Base-by-base conservation (phyloP, 2,888 invertebrate species). In the Ceraclea dissimilis region DNA sequence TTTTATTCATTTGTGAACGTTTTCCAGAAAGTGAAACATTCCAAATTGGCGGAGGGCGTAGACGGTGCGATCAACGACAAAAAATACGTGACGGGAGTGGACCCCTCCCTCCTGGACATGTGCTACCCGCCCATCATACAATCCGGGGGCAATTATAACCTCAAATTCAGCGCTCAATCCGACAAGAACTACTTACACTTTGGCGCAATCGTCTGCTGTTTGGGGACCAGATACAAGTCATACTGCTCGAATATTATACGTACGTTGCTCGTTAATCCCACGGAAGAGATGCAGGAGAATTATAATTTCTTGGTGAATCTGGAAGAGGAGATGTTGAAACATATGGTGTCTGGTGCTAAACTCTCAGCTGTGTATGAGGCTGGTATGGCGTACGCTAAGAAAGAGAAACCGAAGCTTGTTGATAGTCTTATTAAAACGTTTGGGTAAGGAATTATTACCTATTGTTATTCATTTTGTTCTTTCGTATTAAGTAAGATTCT, bases 81-180 rank as follows among this genome's bases (percentile, higher is more conserved):
- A 68, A 97, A 98, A 74, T 96, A 94, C 72, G 92, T 97, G 1
- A 84, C 88, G 10, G 90, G 91, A 1, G 88, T 94, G 1, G 96
- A 96, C 73, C 83, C 87, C 2, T 83, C 84, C 21, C 89, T 94
- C 70, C 82, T 98, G 2, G 98, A 99, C 67, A 92, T 95, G 85
- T 99, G 98, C 69, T 99, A 98, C 70, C 95, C 97, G 0, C 93
- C 99, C 0, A 99, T 99, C 57, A 93, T 99, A 66, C 99, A 99
- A 71, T 98, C 97, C 33, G 99, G 99, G 8, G 98, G 97, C n/a
- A 86, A 90, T 68, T 99, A 98, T 75, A 91, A 88, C 67, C 80
- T 99, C 48, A 99, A 99, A 74, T 99, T 98, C 73, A 97, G 95
- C 68, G 93, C 92, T 2, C 85, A 85, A 2, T 93, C 95, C 65